Percentiles rank a stretch among this genome's conserved stretches.
These are phyloP conservation scores for Pelosia muscerda DNA, from an alignment of 2,888 invertebrate genomes.

Conservation along the genomic window DNA sequence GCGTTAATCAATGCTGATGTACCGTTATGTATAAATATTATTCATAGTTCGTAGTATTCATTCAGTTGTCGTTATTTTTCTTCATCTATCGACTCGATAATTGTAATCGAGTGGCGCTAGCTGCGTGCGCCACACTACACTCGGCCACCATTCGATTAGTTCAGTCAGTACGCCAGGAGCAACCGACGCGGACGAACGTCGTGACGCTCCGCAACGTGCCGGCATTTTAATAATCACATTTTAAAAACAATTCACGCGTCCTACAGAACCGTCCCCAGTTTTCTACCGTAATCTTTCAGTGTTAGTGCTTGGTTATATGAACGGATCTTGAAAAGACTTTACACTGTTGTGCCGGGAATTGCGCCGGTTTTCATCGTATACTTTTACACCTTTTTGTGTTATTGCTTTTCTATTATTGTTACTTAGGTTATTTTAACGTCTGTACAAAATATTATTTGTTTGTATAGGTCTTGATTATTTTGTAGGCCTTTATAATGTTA, in stretches of 20 bases:
- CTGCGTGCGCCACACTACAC: slow-evolving; percentile 80
- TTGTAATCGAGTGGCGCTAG: slow-evolving; percentile 63
- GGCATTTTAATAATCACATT: slow-evolving; percentile 64
- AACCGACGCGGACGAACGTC: slow-evolving; percentile 63
- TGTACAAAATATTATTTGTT: slow-evolving; percentile 58
- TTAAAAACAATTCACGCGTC: slow-evolving; percentile 68
- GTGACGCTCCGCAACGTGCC: slow-evolving; percentile 55
- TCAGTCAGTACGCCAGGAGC: slow-evolving; percentile 79
- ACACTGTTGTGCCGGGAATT: slow-evolving; percentile 37
- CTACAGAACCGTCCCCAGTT: slow-evolving; percentile 71
- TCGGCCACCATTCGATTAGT: slow-evolving; percentile 65
- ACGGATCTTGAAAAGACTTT: slow-evolving; percentile 56
- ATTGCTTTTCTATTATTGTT: slow-evolving; percentile 44
- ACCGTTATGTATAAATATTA: too few relatives aligned
- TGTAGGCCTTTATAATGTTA: slow-evolving; percentile 42
- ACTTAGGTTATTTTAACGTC: slow-evolving; percentile 48
- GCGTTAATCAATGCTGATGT: background rate
- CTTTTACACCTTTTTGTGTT: slow-evolving; percentile 43
- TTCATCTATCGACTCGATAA: slow-evolving; percentile 71
- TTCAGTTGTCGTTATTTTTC: slow-evolving; percentile 53
- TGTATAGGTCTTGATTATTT: slow-evolving; percentile 56
- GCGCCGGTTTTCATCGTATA: slow-evolving; percentile 46
- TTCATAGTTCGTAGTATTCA: slow-evolving; percentile 18
- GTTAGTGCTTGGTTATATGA: slow-evolving; percentile 55
- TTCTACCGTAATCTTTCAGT: slow-evolving; percentile 60